Evolutionary conservation across 30 jellyfish, hydroid and myxozoan genomes (phyloP), one percentile per base, ranked within the genome.

Genomic region (Catostylus mosaicus): DNA sequence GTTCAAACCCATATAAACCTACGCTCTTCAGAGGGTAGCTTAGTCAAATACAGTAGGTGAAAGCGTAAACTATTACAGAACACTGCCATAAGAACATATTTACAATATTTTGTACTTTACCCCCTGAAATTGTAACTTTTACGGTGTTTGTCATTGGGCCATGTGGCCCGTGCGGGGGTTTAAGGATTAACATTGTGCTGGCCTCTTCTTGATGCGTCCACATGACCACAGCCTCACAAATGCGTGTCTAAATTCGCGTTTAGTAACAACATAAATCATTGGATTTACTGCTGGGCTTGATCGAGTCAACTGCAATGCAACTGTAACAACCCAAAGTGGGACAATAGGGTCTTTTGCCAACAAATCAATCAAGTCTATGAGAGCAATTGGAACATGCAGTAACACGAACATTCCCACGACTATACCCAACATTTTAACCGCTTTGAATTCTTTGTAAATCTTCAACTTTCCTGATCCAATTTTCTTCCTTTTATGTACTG

Each of bases 281-380:
- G 82, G 75, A 38, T 79, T 67, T 18, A 48, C 82, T 1, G 90
- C 90, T 35, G 90, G 90, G 75, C 67, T 45, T 11, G 90, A 38
- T 14, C 12, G 24, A 1, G 76, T 35, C 80, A 79, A 37, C 11
- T 68, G 63, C 59, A 79, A 37, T 3, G 77, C 90, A 19, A 46
- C 11, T 16, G 31, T 29, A 48, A 47, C 35, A 29, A 64, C 20
- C 90, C 90, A 79, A 29, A 37, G 8, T 36, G 90, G 82, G 35
- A 35, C 29, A 54, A 7, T 18, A 20, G 51, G 20, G 16, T 31
- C 30, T 37, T 34, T 46, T 22, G 47, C 56, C 4, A 52, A 38
- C 0, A 64, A 30, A 20, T 33, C 48, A 35, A 79, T 46, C 69
- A 79, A 36, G n/a, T 79, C 90, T 18, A 65, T 30, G 14, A 79